A percentile compares a stretch with the other conserved stretches of the same genome.
These are phyloP conservation scores for Mormyrus hasselquistii DNA, from an alignment of 2,797 vertebrate species.

Conservation along the genomic window DNA sequence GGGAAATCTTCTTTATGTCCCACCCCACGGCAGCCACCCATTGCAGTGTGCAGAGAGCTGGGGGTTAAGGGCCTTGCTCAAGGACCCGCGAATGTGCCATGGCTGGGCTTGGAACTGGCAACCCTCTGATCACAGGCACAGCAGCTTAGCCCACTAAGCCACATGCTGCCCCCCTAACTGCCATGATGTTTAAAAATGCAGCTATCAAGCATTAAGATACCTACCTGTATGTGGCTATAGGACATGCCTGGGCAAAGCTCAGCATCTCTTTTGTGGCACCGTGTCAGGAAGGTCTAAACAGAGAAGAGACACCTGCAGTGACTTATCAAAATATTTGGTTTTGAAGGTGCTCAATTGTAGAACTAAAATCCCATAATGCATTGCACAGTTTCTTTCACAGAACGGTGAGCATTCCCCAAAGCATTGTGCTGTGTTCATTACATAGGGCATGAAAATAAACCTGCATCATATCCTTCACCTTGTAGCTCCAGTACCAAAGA, in stretches of 20 bases:
- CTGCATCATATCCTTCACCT: not conserved
- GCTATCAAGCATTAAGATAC: not conserved
- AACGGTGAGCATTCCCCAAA: not conserved
- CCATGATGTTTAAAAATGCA: not conserved
- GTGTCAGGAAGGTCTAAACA: not conserved
- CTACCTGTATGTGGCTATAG: not conserved
- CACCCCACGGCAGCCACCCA: too few relatives aligned
- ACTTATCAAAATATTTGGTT: constrained; percentile 1
- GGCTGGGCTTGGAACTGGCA: not conserved
- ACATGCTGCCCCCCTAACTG: not conserved
- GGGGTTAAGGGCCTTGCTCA: too few relatives aligned
- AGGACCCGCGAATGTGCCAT: not conserved
- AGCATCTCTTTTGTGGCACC: not conserved
- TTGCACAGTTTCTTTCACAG: not conserved
- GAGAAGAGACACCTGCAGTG: not conserved
- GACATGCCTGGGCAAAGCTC: not conserved
- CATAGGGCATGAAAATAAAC: not conserved
- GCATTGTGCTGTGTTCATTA: not conserved
- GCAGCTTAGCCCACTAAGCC: not conserved
- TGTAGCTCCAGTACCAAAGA: not conserved
- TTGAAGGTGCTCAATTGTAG: not conserved
- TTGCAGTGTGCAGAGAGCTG: too few relatives aligned
- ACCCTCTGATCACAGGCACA: not conserved
- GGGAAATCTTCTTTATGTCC: too few relatives aligned
- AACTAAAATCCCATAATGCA: not conserved